phyloP scores from a whole-genome alignment of 2,113 vertebrate species.

The Prunella himalayana region DNA sequence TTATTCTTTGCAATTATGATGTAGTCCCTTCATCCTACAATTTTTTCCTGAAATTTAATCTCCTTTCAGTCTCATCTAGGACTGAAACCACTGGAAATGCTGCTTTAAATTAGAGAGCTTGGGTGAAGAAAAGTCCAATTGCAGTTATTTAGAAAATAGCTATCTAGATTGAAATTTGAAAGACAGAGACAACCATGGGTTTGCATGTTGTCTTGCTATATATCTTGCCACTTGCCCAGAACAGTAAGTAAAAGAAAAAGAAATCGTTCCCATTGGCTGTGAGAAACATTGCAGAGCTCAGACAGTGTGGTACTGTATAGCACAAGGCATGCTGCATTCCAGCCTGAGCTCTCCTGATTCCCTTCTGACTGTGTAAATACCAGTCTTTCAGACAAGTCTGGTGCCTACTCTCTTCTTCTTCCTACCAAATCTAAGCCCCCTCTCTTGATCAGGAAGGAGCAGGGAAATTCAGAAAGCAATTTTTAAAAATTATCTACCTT shows the following conservation, averaged over 20 bases:
- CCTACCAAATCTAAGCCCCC: neutral
- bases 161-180: neutral
- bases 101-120: neutral
- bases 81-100: neutral
- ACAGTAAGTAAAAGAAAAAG: neutral
- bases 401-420: neutral
- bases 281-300: conserved; percentile 8
- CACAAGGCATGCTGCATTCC: conserved; percentile 1
- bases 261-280: neutral
- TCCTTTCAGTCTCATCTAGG: neutral
- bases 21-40: neutral
- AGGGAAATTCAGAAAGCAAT: neutral
- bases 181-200: neutral
- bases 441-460: neutral
- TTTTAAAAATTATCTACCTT: neutral
- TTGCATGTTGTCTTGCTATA: neutral
- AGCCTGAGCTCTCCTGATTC: conserved; percentile 18
- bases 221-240: neutral
- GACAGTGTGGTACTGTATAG: conserved; percentile 38
- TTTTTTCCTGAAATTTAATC: neutral
- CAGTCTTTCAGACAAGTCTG: neutral
- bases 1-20: neutral
- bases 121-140: neutral
- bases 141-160: neutral
- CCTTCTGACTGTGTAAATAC: conserved; percentile 13